These are phyloP conservation scores for Heterodera schachtii DNA, from an alignment of 1,140 invertebrate species.

Conservation along the genomic window DNA sequence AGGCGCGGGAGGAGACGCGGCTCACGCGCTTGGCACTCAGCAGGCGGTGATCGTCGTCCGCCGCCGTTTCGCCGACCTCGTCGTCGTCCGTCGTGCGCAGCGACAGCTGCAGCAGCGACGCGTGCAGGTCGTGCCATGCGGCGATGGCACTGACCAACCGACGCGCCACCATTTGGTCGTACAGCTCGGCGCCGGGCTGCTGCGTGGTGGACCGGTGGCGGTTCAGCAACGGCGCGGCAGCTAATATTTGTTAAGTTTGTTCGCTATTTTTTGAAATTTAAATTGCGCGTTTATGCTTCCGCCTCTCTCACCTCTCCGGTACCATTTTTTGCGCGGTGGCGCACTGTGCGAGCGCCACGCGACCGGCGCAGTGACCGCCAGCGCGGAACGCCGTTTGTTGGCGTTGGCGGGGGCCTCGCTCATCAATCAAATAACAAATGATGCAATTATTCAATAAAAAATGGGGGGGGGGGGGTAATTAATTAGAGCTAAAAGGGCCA, in stretches of 20 bases:
- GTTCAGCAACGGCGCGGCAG: background rate
- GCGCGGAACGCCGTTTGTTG: background rate
- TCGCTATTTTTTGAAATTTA: too few species aligned
- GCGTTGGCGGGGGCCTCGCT: background rate
- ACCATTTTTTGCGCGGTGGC: constrained; percentile 58
- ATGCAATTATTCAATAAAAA: background rate
- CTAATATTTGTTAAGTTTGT: too few species aligned
- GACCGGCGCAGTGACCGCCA: constrained; percentile 4
- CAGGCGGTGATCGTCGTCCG: background rate
- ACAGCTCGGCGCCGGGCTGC: constrained; percentile 43
- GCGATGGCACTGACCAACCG: constrained; percentile 64
- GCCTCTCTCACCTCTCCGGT: constrained; percentile 46
- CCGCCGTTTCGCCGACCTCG: background rate
- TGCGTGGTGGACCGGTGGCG: constrained; percentile 10
- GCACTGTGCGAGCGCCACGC: constrained; percentile 53
- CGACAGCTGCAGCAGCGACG: constrained; percentile 56
- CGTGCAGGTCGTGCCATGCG: constrained; percentile 62
- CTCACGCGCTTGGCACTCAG: background rate
- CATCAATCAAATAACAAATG: background rate
- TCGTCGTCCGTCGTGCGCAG: constrained; percentile 30
- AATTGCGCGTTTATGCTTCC: too few species aligned
- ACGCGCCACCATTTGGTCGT: constrained; percentile 54
- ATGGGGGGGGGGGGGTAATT: too few species aligned
- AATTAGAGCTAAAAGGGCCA: too few species aligned
- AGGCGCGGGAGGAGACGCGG: background rate